Conservation (phyloP, 2,113 vertebrate species). For the Callospermophilus lateralis region DNA sequence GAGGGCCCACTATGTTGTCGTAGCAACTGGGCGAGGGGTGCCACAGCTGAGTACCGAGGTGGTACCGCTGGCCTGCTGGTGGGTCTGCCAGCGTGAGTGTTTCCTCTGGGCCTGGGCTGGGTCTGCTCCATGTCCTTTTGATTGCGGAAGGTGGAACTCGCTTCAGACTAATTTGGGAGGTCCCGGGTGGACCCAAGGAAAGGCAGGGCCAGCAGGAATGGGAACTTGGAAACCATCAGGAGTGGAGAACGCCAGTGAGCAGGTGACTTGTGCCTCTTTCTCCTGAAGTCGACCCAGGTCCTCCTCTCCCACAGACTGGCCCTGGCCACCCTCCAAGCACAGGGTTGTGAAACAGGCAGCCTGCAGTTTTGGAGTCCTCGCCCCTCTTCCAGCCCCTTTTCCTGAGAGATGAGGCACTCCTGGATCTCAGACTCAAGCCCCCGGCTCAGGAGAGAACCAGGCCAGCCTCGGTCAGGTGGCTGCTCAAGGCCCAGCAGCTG, state of each 20-base stretch:
- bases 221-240: neutral
- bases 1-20: neutral
- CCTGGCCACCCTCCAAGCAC: neutral
- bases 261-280: neutral
- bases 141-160: neutral
- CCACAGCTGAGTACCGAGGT: neutral
- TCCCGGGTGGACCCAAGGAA: neutral
- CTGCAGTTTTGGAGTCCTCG: neutral
- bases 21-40: neutral
- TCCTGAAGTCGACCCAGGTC: neutral
- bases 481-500: neutral
- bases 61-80: too few relatives aligned
- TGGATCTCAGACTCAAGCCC: neutral
- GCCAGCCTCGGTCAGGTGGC: neutral
- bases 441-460: neutral
- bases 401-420: neutral
- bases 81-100: neutral
- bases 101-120: neutral
- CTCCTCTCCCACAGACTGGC: neutral
- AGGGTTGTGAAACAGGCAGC: neutral
- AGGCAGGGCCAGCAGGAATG: neutral
- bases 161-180: neutral
- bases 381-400: neutral
- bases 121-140: neutral
- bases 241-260: neutral